These are phyloP conservation scores for Prunella strophiata DNA, from an alignment of 2,797 vertebrate genomes.

Conservation along the genomic window DNA sequence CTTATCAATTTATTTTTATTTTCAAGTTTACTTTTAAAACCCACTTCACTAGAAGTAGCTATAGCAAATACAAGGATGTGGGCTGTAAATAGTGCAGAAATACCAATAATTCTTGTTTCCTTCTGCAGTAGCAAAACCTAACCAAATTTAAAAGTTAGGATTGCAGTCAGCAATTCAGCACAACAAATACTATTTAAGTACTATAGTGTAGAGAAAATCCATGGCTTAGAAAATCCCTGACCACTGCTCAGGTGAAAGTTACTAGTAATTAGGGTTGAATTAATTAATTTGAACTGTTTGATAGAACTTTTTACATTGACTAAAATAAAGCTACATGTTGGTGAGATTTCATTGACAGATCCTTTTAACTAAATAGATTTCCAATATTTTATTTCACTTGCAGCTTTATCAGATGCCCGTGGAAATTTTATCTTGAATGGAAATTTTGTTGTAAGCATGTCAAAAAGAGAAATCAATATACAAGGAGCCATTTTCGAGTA, in stretches of 20 bases:
- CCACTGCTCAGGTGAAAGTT: neutral
- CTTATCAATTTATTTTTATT: neutral
- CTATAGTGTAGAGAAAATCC: neutral
- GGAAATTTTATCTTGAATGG: conserved; percentile 94
- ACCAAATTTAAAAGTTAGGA: neutral
- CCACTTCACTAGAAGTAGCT: neutral
- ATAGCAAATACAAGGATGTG: neutral
- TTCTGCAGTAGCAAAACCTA: neutral
- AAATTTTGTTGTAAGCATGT: conserved; percentile 97
- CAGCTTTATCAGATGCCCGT: conserved; percentile 90
- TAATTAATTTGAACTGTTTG: neutral
- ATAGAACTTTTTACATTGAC: neutral
- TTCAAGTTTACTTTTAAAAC: neutral
- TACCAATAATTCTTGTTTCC: neutral
- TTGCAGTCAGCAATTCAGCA: neutral
- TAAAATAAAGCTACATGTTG: neutral
- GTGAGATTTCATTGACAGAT: neutral
- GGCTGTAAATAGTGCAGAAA: neutral
- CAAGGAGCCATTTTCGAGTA: conserved; percentile 92
- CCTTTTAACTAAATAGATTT: neutral
- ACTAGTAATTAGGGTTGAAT: neutral
- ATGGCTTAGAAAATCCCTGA: neutral
- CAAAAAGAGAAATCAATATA: conserved; percentile 92
- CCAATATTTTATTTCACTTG: conserved; percentile 41
- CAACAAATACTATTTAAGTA: neutral